Base-by-base conservation (phyloP, 2,113 vertebrate genomes). In the Syngnathoides biaculeatus region DNA sequence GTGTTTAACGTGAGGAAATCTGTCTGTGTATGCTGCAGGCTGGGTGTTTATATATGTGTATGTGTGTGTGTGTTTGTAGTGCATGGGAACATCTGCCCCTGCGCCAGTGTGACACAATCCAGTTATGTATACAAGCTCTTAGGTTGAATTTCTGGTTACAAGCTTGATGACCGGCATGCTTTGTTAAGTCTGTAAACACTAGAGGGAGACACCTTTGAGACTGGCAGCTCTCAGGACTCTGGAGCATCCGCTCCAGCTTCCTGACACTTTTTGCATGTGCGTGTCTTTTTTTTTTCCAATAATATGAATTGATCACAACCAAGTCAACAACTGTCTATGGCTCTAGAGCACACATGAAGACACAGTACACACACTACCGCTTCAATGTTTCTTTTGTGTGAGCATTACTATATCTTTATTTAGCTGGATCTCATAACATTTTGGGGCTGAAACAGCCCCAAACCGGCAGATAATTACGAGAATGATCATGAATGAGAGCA, bases 1-100 rank as follows among this genome's bases (percentile, higher is more conserved):
- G 50, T 74, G 75, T 83, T 80, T 84, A 82, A 87, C 82, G 80
- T 79, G 87, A 88, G 89, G 82, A 89, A 90, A 86, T 80, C 74
- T 42, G 67, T 79, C 78, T 89, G 87, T 89, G 84, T 86, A 89
- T 75, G 80, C 86, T 80, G 73, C 48, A 71, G 77, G 84, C 79
- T 68, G 75, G 70, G 79, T 89, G 84, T 89, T 88, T 87, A 88
- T 74, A 81, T 67, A 75, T 65, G 75, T 71, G 80, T 80, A 85
- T 87, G 87, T 86, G 79, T 78, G 47, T 65, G 75, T 74, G 78
- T 80, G 85, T 87, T 87, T 89, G 80, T 80, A 86, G 80, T 71
- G 69, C 79, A 69, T 74, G 80, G 84, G 82, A 87, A 86, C 87
- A 89, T 89, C 83, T 87, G 77, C 80, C 87, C 83, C 82, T 67